phyloP scores from a whole-genome alignment of 2,113 vertebrate species.

The Rhagologus leucostigma region DNA sequence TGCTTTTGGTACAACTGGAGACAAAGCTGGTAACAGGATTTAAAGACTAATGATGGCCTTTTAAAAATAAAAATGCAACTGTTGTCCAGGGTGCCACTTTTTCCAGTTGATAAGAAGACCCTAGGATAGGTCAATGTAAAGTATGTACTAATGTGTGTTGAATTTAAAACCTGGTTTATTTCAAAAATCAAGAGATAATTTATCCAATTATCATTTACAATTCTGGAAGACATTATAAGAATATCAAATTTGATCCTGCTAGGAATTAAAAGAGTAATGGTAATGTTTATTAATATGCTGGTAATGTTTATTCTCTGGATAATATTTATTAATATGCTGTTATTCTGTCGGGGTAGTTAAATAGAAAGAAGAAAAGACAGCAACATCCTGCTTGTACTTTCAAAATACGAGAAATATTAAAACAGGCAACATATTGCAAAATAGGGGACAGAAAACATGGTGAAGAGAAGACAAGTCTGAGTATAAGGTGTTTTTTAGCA shows the following conservation, averaged over 20 bases:
- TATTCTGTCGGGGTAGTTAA: background rate
- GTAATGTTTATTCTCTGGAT: background rate
- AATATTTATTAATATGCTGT: background rate
- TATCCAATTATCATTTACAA: background rate
- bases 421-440: background rate
- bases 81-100: background rate
- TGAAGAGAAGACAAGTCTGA: background rate
- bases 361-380: background rate
- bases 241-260: background rate
- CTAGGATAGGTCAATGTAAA: background rate
- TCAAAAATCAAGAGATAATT: background rate
- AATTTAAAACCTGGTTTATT: background rate
- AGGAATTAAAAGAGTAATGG: background rate
- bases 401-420: background rate
- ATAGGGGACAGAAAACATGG: background rate
- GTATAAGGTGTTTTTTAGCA: background rate
- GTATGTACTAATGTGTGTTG: background rate
- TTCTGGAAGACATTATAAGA: background rate
- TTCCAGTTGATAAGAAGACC: background rate
- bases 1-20: background rate
- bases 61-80: background rate
- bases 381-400: background rate
- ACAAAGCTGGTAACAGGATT: background rate
- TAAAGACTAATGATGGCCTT: background rate
- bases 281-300: background rate